Conservation (phyloP, 2,888 invertebrate genomes). For the Beris morrisii region DNA sequence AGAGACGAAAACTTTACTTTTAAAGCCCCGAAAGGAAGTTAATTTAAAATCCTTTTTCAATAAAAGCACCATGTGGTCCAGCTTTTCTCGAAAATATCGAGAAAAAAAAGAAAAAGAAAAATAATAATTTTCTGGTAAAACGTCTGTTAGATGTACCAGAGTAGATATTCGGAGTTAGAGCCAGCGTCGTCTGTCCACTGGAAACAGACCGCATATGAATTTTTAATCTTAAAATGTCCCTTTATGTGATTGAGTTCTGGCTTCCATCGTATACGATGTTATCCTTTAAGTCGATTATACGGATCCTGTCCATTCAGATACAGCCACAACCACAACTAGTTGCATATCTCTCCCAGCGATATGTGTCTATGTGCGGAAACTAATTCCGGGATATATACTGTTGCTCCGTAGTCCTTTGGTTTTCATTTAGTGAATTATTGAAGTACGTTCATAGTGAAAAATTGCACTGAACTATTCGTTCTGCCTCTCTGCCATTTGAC, state of each 20-base stretch:
- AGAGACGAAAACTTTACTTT: too few species aligned
- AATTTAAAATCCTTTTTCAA: constrained; percentile 15
- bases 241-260: constrained; percentile 44
- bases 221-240: constrained; percentile 44
- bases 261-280: constrained; percentile 40
- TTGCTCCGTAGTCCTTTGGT: too few species aligned
- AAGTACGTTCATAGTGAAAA: too few species aligned
- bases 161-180: not conserved
- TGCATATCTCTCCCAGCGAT: too few species aligned
- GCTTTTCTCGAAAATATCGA: constrained; percentile 4
- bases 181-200: constrained; percentile 2
- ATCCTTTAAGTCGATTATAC: constrained; percentile 43
- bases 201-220: constrained; percentile 44
- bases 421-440: too few species aligned
- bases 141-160: not conserved
- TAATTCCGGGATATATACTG: too few species aligned
- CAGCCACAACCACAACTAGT: too few species aligned
- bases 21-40: constrained; percentile 5
- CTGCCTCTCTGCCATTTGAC: too few species aligned
- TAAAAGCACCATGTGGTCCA: not conserved
- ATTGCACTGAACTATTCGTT: too few species aligned
- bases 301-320: too few species aligned
- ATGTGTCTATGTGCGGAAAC: too few species aligned
- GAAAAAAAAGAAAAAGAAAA: not conserved
- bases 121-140: constrained; percentile 2